Evolutionary conservation across 2,113 vertebrate genomes (phyloP).

Genomic region (Telmatochromis bifrenatus): DNA sequence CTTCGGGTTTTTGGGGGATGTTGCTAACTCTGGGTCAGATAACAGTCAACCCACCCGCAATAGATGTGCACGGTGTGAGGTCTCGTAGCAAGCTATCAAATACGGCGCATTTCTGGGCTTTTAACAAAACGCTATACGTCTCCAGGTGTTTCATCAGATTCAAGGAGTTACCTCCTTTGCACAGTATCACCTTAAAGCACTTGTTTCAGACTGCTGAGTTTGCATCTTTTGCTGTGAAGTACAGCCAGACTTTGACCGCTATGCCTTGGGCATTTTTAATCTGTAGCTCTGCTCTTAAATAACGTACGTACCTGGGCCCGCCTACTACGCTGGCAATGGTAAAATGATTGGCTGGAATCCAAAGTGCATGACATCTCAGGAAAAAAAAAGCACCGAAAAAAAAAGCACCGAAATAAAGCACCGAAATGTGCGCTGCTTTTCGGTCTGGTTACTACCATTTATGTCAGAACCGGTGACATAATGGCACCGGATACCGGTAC

Average conservation of each 20-base stretch:
- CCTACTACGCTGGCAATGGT: not conserved
- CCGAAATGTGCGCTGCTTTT: not conserved
- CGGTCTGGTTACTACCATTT: not conserved
- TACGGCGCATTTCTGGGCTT: not conserved
- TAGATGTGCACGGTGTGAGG: not conserved
- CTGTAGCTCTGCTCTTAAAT: not conserved
- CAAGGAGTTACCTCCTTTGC: not conserved
- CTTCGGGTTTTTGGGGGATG: not conserved
- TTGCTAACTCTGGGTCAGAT: rapidly evolving
- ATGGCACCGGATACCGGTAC: not conserved
- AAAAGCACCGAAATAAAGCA: not conserved
- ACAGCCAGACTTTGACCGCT: not conserved
- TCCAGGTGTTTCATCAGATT: not conserved
- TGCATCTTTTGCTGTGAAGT: not conserved
- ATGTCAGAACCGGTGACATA: not conserved
- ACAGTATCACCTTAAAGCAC: rapidly evolving
- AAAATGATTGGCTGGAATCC: not conserved
- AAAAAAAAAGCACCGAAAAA: not conserved
- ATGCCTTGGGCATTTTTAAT: not conserved
- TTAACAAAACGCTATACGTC: not conserved
- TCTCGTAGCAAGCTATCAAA: not conserved
- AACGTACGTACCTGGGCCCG: not conserved
- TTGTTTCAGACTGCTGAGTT: not conserved
- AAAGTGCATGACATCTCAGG: not conserved
- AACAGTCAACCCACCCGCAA: rapidly evolving